Evolutionary conservation across 2,888 invertebrate species (phyloP), one percentile per base, ranked within the genome.

Genomic region (Synergus itoensis): DNA sequence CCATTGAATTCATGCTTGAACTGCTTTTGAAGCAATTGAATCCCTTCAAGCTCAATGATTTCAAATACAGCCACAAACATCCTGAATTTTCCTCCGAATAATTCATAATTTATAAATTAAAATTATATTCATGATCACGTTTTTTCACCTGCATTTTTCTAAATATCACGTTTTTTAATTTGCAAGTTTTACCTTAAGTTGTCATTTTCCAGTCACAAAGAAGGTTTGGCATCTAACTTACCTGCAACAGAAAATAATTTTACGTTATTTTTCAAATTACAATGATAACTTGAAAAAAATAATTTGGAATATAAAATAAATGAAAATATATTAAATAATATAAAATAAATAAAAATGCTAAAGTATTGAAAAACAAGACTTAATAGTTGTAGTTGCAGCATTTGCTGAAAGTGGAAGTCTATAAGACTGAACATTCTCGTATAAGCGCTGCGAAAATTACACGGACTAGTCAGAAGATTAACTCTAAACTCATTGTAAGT

Each of bases 1-100:
- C 73, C 73, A 73, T 73, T 73, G 73, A 73, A 53, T 73, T 73
- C 73, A 73, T 73, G 73, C 73, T 73, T 73, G 73, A 73, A 73
- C 36, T 73, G 48, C 53, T 73, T 73, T 48, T 73, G 53, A 73
- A 53, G 73, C 73, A 73, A 73, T 73, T 73, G 36, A 73, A 36
- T 73, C 53, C 36, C 69, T 73, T 73, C 73, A 36, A 73, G 53
- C 48, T 73, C 53, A 73, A 40, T 73, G 73, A 73, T 73, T 73
- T 53, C 36, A 73, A 73, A 73, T 16, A n/a, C 73, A 73, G 53
- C 28, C 36, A 40, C 36, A 69, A 73, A 73, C 48, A 36, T 53
- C n/a, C 48, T 16, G 48, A 73, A 12, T 53, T 53, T 53, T 40
- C 28, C 36, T 11, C 7, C 14, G 16, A 36, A 43, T 48, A 28